Conservation (phyloP, 2,797 vertebrate species). For the Cottoperca gobio region DNA sequence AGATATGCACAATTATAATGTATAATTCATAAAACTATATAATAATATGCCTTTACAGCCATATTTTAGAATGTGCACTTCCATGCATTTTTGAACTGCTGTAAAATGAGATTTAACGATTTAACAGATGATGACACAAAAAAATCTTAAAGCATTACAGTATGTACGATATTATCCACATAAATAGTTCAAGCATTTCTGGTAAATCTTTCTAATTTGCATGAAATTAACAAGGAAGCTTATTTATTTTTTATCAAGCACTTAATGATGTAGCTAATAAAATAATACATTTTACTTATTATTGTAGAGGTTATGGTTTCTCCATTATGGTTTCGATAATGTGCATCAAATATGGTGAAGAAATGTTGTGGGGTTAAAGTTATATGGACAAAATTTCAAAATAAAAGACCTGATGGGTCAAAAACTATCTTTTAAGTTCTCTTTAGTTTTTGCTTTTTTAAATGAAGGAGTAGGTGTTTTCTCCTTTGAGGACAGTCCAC, state of each 20-base stretch:
- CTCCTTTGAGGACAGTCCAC: slow-evolving; percentile 24
- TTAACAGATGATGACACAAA: not conserved
- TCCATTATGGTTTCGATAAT: not conserved
- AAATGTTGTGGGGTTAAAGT: not conserved
- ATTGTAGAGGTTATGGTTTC: too few species aligned
- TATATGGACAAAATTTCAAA: not conserved
- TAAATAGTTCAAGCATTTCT: not conserved
- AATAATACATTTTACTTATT: too few species aligned
- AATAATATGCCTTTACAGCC: not conserved
- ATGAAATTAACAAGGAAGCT: not conserved
- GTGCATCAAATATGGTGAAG: not conserved
- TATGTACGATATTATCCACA: not conserved
- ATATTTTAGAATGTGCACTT: not conserved
- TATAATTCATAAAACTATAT: not conserved
- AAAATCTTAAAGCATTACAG: not conserved
- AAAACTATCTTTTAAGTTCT: not conserved
- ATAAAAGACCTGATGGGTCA: too few species aligned
- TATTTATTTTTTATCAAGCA: not conserved
- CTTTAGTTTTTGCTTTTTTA: not conserved
- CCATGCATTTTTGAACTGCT: not conserved
- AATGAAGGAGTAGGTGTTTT: slow-evolving; percentile 1
- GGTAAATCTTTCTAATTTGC: not conserved
- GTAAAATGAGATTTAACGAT: not conserved
- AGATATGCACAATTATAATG: not conserved
- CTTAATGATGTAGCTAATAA: not conserved